Percentiles rank a stretch among this genome's conserved stretches.
Evolutionary conservation across 2,888 invertebrate genomes (phyloP).

Genomic region (Aphodius granarius): DNA sequence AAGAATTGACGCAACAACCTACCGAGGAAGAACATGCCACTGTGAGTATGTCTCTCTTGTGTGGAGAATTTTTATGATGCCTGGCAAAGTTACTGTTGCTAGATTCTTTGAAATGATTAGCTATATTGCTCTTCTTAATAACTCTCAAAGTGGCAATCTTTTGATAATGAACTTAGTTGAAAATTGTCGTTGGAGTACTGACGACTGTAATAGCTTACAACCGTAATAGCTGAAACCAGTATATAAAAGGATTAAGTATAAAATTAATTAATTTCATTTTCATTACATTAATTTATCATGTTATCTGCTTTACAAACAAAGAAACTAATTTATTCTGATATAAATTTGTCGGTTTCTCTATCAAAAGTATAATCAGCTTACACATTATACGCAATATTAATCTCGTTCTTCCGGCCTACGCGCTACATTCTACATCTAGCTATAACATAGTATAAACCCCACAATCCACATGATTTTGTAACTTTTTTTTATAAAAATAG

Average conservation of each 20-base stretch:
- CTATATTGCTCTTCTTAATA: too few relatives aligned
- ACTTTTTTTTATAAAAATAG: background rate
- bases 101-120: too few relatives aligned
- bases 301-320: background rate
- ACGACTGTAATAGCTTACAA: too few relatives aligned
- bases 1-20: conserved; percentile 59
- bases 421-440: background rate
- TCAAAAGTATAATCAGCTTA: too few relatives aligned
- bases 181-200: too few relatives aligned
- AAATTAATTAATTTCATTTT: background rate
- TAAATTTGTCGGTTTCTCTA: background rate
- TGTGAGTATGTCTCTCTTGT: conserved; percentile 23
- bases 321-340: background rate
- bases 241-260: background rate
- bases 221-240: too few relatives aligned
- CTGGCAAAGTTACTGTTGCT: too few relatives aligned
- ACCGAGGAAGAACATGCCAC: conserved; percentile 44
- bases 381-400: too few relatives aligned
- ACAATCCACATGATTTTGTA: too few relatives aligned
- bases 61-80: too few relatives aligned
- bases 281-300: background rate
- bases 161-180: too few relatives aligned
- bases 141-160: too few relatives aligned
- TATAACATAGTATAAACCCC: background rate
- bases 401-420: background rate